A percentile compares a stretch with the other conserved stretches of the same genome.
phyloP scores from a whole-genome alignment of 2,113 vertebrate genomes.

The Sinosuthora webbiana region DNA sequence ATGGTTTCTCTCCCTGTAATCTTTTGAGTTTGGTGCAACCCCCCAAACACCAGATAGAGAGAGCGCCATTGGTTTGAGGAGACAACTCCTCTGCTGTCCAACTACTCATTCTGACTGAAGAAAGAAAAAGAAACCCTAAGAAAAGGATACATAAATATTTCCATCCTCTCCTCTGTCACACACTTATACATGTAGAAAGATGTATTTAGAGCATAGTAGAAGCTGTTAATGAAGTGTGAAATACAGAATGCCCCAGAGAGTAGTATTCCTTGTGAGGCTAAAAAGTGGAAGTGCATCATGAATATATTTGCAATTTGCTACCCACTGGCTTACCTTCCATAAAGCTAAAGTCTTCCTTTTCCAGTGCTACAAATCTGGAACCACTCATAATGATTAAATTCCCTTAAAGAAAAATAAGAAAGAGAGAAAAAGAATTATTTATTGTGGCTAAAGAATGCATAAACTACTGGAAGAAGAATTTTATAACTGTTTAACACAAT shows the following conservation, averaged over 20 bases:
- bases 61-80: neutral
- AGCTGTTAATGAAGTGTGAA: neutral
- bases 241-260: neutral
- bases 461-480: constrained; percentile 1
- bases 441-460: neutral
- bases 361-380: neutral
- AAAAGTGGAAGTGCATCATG: neutral
- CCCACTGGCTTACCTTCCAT: neutral
- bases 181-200: neutral
- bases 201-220: neutral
- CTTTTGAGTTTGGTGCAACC: neutral
- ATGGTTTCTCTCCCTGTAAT: neutral
- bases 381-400: neutral
- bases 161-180: neutral
- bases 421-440: neutral
- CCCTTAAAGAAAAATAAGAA: neutral
- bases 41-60: neutral
- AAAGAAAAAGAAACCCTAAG: neutral
- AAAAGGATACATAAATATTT: neutral
- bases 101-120: neutral
- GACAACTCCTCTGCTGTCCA: neutral
- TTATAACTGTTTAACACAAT: neutral
- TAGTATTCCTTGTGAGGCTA: neutral
- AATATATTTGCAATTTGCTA: neutral
- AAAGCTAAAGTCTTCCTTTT: neutral